Conservation (phyloP, 2,113 vertebrate species). For the Calidris pygmaea region DNA sequence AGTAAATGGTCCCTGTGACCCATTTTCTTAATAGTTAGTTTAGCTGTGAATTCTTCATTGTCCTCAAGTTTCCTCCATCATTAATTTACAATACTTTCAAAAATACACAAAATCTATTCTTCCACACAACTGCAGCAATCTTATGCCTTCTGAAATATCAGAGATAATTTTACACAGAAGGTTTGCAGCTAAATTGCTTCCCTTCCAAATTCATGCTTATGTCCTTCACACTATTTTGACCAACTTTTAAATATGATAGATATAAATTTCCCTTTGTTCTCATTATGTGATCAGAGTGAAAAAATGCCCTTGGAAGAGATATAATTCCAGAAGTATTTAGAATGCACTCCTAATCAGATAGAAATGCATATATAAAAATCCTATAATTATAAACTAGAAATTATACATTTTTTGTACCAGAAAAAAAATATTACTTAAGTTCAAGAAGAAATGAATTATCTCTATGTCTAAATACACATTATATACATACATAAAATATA, state of each 20-base stretch:
- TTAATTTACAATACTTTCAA: background rate
- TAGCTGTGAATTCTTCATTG: background rate
- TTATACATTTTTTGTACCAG: background rate
- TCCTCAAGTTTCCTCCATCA: background rate
- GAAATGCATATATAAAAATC: background rate
- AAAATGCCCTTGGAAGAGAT: background rate
- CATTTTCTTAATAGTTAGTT: background rate
- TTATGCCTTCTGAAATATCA: background rate
- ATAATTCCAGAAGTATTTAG: background rate
- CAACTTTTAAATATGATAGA: background rate
- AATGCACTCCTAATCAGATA: background rate
- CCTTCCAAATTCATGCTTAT: background rate
- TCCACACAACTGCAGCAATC: accelerated
- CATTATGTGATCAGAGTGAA: background rate
- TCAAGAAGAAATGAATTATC: background rate
- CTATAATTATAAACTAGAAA: background rate
- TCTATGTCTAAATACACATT: background rate
- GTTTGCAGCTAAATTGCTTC: background rate
- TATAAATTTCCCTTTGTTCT: background rate
- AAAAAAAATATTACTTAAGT: background rate
- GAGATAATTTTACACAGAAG: background rate
- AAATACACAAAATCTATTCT: background rate
- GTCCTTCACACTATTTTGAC: background rate
- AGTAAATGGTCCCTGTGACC: background rate
- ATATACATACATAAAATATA: background rate